Conservation (phyloP, 2,888 invertebrate genomes). For the Leptinotarsa tumamoca region DNA sequence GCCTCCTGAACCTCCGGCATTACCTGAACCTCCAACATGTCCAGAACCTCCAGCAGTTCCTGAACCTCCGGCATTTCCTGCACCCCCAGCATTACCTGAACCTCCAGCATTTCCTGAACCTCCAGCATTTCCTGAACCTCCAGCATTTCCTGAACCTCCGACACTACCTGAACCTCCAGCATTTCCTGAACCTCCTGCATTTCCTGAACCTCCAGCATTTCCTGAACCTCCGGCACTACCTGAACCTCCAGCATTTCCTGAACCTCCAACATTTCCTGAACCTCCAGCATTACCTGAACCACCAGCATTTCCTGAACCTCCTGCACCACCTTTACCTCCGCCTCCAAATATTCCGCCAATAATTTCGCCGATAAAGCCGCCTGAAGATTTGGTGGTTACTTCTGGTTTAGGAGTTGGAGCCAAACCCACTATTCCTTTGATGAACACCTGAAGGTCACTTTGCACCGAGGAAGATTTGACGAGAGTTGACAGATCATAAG, state of each 20-base stretch:
- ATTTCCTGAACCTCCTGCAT: conserved; percentile 6
- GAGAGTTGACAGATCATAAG: conserved; percentile 23
- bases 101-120: not conserved
- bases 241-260: conserved; percentile 16
- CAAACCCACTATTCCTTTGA: conserved; percentile 26
- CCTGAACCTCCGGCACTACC: conserved; percentile 20
- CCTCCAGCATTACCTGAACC: not conserved
- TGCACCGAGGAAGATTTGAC: conserved; percentile 21
- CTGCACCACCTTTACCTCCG: conserved; percentile 8
- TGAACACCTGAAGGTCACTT: conserved; percentile 19
- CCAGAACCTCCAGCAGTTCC: not conserved
- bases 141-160: conserved; percentile 13
- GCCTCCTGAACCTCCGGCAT: not conserved
- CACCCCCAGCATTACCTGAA: not conserved
- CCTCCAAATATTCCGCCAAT: conserved; percentile 5
- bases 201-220: conserved; percentile 11
- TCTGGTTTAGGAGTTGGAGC: conserved; percentile 18
- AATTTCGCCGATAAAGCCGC: not conserved
- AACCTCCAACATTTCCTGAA: not conserved
- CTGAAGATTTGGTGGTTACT: conserved; percentile 11
- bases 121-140: not conserved
- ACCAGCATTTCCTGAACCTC: no score
- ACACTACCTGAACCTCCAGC: not conserved
- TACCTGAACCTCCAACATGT: not conserved
- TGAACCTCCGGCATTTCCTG: not conserved